Evolutionary conservation across 2,888 invertebrate species (phyloP).

Genomic region (Tenthredo amoena): DNA sequence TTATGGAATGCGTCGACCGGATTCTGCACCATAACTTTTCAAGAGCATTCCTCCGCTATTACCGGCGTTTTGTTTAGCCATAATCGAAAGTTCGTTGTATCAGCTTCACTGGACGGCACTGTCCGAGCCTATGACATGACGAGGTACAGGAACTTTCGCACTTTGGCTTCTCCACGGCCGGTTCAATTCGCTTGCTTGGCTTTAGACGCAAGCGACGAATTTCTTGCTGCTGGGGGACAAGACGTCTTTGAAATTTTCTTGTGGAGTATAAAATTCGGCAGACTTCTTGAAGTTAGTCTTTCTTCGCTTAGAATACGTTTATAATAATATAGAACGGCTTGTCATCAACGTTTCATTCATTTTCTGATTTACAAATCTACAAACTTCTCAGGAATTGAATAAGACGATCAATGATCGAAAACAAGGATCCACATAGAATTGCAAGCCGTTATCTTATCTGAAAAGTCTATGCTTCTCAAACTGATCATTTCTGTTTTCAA

Average conservation of each 20-base stretch:
- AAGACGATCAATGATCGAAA: not conserved
- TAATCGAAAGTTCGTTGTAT: conserved; percentile 95
- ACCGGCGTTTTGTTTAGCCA: conserved; percentile 93
- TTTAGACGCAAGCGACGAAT: conserved; percentile 93
- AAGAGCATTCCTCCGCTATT: conserved; percentile 92
- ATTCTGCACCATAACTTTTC: conserved; percentile 97
- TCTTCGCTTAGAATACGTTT: not conserved
- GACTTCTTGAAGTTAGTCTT: conserved; percentile 88
- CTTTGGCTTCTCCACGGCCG: conserved; percentile 94
- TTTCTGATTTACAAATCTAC: not conserved
- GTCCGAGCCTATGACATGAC: conserved; percentile 96
- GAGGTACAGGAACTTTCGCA: conserved; percentile 98
- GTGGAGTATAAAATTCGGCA: conserved; percentile 97
- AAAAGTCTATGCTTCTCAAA: conserved; percentile 38
- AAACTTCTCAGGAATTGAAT: not conserved
- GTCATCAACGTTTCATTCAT: not conserved
- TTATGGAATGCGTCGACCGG: conserved; percentile 95
- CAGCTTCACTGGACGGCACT: conserved; percentile 97
- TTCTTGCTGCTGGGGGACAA: conserved; percentile 96
- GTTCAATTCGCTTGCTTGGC: conserved; percentile 96
- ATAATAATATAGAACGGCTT: too few species aligned
- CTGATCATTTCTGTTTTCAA: conserved; percentile 39
- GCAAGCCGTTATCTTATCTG: not conserved
- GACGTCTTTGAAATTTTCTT: conserved; percentile 97
- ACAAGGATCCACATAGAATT: not conserved